Evolutionary conservation across 2,888 invertebrate species (phyloP), one percentile per base, ranked within the genome.

Genomic region (Eupithecia vulgata): DNA sequence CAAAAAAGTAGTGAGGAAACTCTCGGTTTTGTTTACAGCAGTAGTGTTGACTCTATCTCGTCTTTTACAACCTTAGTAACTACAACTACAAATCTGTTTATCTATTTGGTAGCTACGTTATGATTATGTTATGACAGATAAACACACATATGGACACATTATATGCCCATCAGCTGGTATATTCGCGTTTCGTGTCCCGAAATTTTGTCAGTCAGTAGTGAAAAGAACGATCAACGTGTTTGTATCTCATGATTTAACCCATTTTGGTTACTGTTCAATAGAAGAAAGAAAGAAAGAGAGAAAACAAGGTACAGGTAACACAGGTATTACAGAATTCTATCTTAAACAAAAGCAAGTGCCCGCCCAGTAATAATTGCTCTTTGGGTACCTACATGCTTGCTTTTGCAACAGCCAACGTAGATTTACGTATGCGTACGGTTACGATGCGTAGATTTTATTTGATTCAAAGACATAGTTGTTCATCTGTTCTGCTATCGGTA

Each of bases 401-500:
- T 15, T 42, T 52, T 10, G 13, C 57, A 25, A 25, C 25, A 12
- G 4, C 52, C 12, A 52, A 21, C 21, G 21, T 21, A 12, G 10
- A 21, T 12, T n/a, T n/a, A n/a, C n/a, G n/a, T n/a, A n/a, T n/a
- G n/a, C n/a, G n/a, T n/a, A n/a, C n/a, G n/a, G n/a, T n/a, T n/a
- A n/a, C 21, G 5, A 52, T 57, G 5, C 25, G 57, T 25, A 25
- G 8, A 48, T 52, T 15, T 15, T 52, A 10, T 57, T 25, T 17
- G 0, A 12, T 12, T 57, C 48, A 45, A 17, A 8, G 21, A 57
- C 21, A 57, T 25, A 57, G 3, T n/a, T 17, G n/a, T 52, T 52
- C 5, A 52, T 10, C 25, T 40, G 40, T 65, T 65, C 15, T 67
- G 74, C 76, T 35, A 64, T 70, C 77, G 15, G 59, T 80, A 75